Conservation (phyloP, 2,888 invertebrate species). For the Corbicula japonica region DNA sequence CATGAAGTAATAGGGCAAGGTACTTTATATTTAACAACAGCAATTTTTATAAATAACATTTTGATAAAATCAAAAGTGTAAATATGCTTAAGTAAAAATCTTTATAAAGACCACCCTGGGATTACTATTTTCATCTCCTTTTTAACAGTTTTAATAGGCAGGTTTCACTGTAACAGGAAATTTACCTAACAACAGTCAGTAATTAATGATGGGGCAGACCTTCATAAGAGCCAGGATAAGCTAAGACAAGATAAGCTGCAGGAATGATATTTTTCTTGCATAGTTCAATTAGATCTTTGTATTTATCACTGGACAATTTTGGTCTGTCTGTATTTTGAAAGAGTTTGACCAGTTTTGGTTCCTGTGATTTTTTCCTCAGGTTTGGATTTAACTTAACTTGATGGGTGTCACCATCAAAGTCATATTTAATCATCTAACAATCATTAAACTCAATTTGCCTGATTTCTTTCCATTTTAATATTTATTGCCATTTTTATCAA, state of each 20-base stretch:
- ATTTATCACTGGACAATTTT: slow-evolving; percentile 13
- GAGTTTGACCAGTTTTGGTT: background rate
- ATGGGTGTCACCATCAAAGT: slow-evolving; percentile 1
- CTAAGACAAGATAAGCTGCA: no score
- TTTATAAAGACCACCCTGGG: no score
- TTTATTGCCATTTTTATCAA: background rate
- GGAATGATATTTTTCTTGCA: slow-evolving; percentile 13
- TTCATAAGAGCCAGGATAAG: slow-evolving; percentile 6
- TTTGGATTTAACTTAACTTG: background rate
- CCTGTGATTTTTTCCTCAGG: slow-evolving; percentile 2
- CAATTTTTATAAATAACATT: no score
- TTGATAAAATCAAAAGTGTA: no score
- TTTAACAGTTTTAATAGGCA: no score
- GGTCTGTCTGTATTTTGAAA: background rate
- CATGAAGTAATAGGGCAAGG: no score
- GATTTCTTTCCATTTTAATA: slow-evolving; percentile 13
- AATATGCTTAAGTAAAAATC: no score
- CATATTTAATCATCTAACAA: slow-evolving; percentile 5
- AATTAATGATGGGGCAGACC: slow-evolving; percentile 1
- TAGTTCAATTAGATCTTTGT: slow-evolving; percentile 2
- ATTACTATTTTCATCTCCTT: no score
- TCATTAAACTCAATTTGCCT: slow-evolving; percentile 3
- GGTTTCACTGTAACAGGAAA: no score
- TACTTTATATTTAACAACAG: no score
- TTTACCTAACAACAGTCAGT: no score